Base-by-base conservation (phyloP, 2,888 invertebrate species). In the Mimumesa dahlbomi region DNA sequence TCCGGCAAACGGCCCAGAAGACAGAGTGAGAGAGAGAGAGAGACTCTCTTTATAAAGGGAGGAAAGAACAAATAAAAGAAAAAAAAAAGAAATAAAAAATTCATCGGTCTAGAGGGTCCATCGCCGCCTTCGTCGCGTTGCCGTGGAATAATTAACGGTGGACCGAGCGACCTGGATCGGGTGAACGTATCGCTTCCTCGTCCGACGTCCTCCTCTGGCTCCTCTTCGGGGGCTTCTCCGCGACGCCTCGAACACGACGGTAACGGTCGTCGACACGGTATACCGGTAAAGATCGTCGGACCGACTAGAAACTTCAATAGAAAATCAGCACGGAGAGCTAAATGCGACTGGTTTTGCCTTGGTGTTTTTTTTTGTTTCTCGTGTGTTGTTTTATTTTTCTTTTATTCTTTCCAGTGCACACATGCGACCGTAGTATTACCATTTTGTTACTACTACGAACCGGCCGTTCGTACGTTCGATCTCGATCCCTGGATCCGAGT, bases 121-220 rank as follows among this genome's bases (percentile, higher is more conserved):
- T 75, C 75, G 40, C 40, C 79, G 75, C 77, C 72, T 74, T 76
- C 74, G 77, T 79, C 72, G 77, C 83, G 81, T 72, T 74, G 75
- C 82, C 80, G 80, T 79, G 82, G 84, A 86, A 87, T 87, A 87
- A 88, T 87, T 87, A 88, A 87, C 84, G 83, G 79, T 78, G 79
- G 78, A 80, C 70, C 76, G 77, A 70, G 59, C 82, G 83, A 84
- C 85, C 84, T 82, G 82, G 76, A 85, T 86, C 82, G 81, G 65
- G 73, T 50, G 72, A 83, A 77, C 73, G 71, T 77, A 82, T 83
- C 82, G 76, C 80, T 80, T 80, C 81, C 79, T 81, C 68, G 71
- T 81, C 71, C 71, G 38, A 46, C 48, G 38, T 42, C 53, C 40
- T n/a, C n/a, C n/a, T n/a, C n/a, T 46, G 56, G 54, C 73, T 61